A percentile compares a stretch with the other conserved stretches of the same genome.
phyloP scores from a whole-genome alignment of 1,140 invertebrate species.

The Luehdorfia chinensis region DNA sequence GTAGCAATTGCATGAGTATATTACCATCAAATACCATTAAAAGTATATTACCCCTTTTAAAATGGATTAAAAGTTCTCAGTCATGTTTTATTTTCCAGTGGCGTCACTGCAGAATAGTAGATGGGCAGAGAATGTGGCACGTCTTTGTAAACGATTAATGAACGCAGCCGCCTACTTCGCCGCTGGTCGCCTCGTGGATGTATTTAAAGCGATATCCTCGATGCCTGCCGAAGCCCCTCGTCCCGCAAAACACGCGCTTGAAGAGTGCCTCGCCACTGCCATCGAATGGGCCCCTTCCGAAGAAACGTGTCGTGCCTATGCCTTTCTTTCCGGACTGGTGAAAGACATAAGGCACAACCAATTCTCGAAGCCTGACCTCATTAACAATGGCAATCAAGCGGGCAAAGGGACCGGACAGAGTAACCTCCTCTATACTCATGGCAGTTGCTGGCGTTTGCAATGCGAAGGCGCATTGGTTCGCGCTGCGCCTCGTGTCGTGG shows the following conservation, averaged over 20 bases:
- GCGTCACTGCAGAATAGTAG: conserved; percentile 42
- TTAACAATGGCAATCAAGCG: conserved; percentile 30
- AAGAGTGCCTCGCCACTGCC: conserved; percentile 51
- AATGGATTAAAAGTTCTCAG: too few relatives aligned
- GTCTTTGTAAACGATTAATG: conserved; percentile 49
- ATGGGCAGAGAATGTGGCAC: conserved; percentile 49
- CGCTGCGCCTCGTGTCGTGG: conserved; percentile 43
- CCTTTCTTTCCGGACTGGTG: conserved; percentile 35
- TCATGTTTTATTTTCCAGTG: conserved; percentile 35
- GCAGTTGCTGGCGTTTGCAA: conserved; percentile 43
- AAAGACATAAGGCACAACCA: conserved; percentile 37
- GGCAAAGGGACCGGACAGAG: conserved; percentile 22
- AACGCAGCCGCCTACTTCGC: conserved; percentile 53
- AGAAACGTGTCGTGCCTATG: conserved; percentile 48
- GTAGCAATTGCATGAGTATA: too few relatives aligned
- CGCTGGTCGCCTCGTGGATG: conserved; percentile 36
- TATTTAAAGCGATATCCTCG: conserved; percentile 28
- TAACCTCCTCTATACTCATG: conserved; percentile 33
- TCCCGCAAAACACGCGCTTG: conserved; percentile 40
- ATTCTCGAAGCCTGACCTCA: conserved; percentile 37
- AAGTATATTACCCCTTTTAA: too few relatives aligned
- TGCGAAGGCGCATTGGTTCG: conserved; percentile 50
- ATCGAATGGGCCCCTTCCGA: conserved; percentile 57
- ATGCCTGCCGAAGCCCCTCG: conserved; percentile 29
- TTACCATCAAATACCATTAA: too few relatives aligned